Conservation (phyloP, 2,888 invertebrate genomes). For the Salticus scenicus region DNA sequence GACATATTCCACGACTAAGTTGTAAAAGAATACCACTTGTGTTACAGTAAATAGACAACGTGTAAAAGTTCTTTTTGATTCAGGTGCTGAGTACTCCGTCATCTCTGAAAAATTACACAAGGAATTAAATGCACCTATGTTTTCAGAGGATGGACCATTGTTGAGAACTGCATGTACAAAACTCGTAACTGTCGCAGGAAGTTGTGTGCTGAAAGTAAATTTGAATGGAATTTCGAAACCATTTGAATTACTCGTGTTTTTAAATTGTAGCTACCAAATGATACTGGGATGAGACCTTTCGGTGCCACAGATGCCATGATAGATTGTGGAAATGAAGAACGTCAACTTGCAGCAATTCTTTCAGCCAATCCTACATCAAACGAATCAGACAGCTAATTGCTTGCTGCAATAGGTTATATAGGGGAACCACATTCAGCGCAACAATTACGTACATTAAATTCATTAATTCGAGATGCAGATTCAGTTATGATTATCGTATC, state of each 20-base stretch:
- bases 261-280: too few relatives aligned
- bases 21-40: too few relatives aligned
- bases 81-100: too few relatives aligned
- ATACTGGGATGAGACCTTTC: conserved; percentile 29
- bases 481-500: conserved; percentile 7
- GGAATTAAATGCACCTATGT: conserved; percentile 8
- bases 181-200: not conserved
- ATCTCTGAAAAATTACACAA: too few relatives aligned
- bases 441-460: not conserved
- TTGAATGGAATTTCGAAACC: not conserved
- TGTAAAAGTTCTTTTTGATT: too few relatives aligned
- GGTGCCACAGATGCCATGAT: conserved; percentile 20
- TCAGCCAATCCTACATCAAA: conserved; percentile 13
- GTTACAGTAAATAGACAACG: too few relatives aligned
- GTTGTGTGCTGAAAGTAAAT: conserved; percentile 11
- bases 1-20: too few relatives aligned
- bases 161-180: conserved; percentile 20
- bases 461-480: conserved; percentile 16
- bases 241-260: conserved; percentile 14
- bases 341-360: conserved; percentile 26
- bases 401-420: not conserved
- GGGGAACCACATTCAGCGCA: not conserved
- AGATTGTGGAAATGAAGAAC: too few relatives aligned
- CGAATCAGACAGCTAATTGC: not conserved
- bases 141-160: not conserved